Evolutionary conservation across 2,113 vertebrate species (phyloP).

Genomic region (Austrofundulus limnaeus): DNA sequence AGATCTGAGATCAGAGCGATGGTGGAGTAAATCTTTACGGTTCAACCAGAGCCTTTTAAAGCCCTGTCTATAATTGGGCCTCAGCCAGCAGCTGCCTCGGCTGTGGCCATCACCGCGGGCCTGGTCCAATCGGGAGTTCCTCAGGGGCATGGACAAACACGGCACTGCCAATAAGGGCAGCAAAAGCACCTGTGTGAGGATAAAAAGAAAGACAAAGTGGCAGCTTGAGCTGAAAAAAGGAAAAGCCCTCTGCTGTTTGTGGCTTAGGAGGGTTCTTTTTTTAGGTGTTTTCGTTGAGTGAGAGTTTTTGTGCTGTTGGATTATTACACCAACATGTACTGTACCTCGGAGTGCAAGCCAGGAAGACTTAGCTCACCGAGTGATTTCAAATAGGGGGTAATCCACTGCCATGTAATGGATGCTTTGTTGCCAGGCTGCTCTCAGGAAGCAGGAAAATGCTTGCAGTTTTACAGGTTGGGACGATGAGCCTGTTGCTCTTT

Average conservation of each 20-base stretch:
- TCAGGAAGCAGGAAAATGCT: constrained; percentile 51
- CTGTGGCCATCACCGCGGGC: constrained; percentile 44
- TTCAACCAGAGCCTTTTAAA: constrained; percentile 80
- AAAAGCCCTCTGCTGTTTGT: constrained; percentile 36
- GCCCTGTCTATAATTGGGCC: constrained; percentile 78
- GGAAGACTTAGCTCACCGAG: constrained; percentile 63
- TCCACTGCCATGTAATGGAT: constrained; percentile 68
- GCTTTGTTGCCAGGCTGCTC: constrained; percentile 59
- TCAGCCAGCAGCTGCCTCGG: constrained; percentile 73
- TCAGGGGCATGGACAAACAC: constrained; percentile 70
- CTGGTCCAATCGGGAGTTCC: constrained; percentile 64
- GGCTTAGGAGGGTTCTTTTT: constrained; percentile 39
- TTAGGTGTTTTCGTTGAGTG: constrained; percentile 53
- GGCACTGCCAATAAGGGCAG: constrained; percentile 46
- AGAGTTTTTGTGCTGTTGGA: constrained; percentile 58
- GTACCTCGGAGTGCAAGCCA: constrained; percentile 59
- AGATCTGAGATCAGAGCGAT: constrained; percentile 80
- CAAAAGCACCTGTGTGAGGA: constrained; percentile 55
- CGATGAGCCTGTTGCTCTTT: constrained; percentile 12
- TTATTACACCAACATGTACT: constrained; percentile 64
- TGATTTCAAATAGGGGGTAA: constrained; percentile 71
- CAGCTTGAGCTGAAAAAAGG: constrained; percentile 36
- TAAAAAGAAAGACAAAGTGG: constrained; percentile 46
- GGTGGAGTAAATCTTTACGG: constrained; percentile 81
- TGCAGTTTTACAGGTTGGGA: constrained; percentile 36